Evolutionary conservation across 2,797 vertebrate genomes (phyloP).

Genomic region (Sarcophilus harrisii): DNA sequence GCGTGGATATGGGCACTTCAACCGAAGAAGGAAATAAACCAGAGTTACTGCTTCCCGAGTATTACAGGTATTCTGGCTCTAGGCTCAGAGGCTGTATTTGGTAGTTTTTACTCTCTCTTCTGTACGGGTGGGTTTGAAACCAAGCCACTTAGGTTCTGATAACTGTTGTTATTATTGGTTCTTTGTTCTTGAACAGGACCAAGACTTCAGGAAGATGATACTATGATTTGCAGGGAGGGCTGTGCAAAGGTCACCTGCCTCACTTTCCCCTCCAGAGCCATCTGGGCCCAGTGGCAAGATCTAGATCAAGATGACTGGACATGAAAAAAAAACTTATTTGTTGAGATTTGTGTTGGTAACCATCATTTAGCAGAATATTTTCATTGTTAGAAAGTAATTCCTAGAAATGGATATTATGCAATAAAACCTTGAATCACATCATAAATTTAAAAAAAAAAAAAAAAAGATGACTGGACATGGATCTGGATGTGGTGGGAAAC

Average conservation of each 20-base stretch:
- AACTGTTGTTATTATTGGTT: too few species aligned
- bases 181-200: too few species aligned
- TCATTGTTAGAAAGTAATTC: not conserved
- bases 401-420: not conserved
- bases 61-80: conserved; percentile 80
- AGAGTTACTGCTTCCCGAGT: conserved; percentile 79
- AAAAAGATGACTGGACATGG: too few species aligned
- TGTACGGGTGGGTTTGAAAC: not conserved
- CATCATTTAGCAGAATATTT: conserved; percentile 17
- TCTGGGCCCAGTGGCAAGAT: too few species aligned
- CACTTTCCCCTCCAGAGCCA: too few species aligned
- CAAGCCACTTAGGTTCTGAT: not conserved
- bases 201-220: too few species aligned
- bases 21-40: conserved; percentile 51
- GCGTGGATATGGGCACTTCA: not conserved
- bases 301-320: too few species aligned
- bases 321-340: not conserved
- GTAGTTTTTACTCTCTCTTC: not conserved
- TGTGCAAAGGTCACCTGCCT: too few species aligned
- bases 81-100: not conserved
- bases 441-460: not conserved
- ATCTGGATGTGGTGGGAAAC: too few species aligned
- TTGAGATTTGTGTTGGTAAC: not conserved
- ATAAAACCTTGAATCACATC: conserved; percentile 21
- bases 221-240: too few species aligned